phyloP scores from a whole-genome alignment of 2,113 vertebrate species.

The Nematolebias whitei region DNA sequence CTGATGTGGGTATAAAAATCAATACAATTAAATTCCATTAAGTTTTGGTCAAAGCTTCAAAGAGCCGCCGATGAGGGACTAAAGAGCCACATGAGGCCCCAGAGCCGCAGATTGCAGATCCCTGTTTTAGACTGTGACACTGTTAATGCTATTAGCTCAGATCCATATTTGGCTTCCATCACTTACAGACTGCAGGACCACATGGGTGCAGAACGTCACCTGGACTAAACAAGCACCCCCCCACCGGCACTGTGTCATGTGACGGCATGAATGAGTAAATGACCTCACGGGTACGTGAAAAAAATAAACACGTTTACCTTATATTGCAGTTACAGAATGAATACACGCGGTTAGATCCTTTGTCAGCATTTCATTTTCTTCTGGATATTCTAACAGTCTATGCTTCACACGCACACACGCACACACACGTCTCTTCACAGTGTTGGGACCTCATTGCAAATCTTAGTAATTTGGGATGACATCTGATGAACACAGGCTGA shows the following conservation, averaged over 20 bases:
- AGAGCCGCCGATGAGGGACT: too few relatives aligned
- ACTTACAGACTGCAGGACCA: constrained; percentile 32
- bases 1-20: too few relatives aligned
- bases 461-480: constrained; percentile 22
- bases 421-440: constrained; percentile 53
- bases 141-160: constrained; percentile 50
- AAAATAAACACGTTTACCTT: constrained; percentile 61
- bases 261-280: constrained; percentile 16
- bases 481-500: constrained; percentile 42
- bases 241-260: constrained; percentile 7
- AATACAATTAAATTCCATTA: too few relatives aligned
- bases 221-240: constrained; percentile 28
- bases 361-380: constrained; percentile 19
- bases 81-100: too few relatives aligned
- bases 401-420: constrained; percentile 19
- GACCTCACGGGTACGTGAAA: constrained; percentile 27
- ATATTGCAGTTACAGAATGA: constrained; percentile 60
- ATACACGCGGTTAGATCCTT: constrained; percentile 35
- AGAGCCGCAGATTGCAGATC: too few relatives aligned
- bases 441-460: constrained; percentile 60
- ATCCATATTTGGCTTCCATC: constrained; percentile 67
- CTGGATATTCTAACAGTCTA: constrained; percentile 45
- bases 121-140: constrained; percentile 39
- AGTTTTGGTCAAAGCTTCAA: too few relatives aligned
- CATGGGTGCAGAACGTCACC: constrained; percentile 7